Base-by-base conservation (phyloP, 1,140 invertebrate species). In the Drosophila pachea region DNA sequence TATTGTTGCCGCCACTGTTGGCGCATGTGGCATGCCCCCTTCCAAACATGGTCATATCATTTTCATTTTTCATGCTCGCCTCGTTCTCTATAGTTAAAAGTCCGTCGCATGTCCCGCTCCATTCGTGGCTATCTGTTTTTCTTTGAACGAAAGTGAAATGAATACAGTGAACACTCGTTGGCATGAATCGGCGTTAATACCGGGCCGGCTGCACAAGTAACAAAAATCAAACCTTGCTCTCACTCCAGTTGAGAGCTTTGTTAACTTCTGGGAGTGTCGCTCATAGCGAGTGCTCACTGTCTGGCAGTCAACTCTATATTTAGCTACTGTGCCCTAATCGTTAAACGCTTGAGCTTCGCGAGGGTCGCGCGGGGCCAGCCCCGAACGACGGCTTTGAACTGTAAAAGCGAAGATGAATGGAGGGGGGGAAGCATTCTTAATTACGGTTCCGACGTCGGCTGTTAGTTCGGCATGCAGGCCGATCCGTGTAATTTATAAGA, bases 1-100 rank as follows among this genome's bases (percentile, higher is more conserved):
- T 84, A 84, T 84, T 76, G 74, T 86, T 76, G 65, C 78, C 58
- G 54, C 76, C 48, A 22, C 22, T 3, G 66, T 55, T 47, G 45
- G 55, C 53, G 66, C 60, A 36, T 29, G 43, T 11, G 36, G 42
- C 43, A 52, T 66, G 47, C 49, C 42, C 61, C 43, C 62, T 73
- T 53, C 81, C 82, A 65, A 86, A 84, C 73, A 84, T 84, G 81
- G 81, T 43, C 67, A 81, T 86, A 84, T 86, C 76, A 76, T 84
- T 84, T 84, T 76, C 81, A 86, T 79, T 86, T 86, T 84, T 76
- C 69, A 74, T 67, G 68, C 52, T 62, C 59, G 59, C 59, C 54
- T 40, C 47, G 11, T 35, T 56, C 49, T 48, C 49, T 59, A 45
- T 43, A 45, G 35, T 53, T 56, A 56, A 12, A 12, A 8, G n/a